Base-by-base conservation (phyloP, 2,113 vertebrate species). In the Otis tarda region DNA sequence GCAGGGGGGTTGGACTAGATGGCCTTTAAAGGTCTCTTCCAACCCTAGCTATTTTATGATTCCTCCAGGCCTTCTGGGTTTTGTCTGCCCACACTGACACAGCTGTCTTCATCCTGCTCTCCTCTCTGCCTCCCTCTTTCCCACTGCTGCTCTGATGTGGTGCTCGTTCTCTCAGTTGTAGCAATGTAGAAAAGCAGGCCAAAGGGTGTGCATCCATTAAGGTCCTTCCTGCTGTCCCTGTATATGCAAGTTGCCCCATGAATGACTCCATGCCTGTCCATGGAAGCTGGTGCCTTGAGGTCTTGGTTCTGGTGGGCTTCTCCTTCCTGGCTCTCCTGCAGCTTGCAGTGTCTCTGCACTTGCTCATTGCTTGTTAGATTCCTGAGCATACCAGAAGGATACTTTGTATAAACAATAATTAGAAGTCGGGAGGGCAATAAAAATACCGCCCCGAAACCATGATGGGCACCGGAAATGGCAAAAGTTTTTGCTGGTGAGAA, bases 121-220 rank as follows among this genome's bases (percentile, higher is more conserved):
- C 21, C 19, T 76, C 43, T 63, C 22, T 56, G 6, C 23, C 18
- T n/a, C 24, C 41, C 12, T 5, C 9, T 37, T 87, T 31, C 12
- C 33, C 5, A 5, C 14, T 4, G 39, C 14, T 43, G 14, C 49
- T 35, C 43, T 43, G 12, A 11, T 21, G 20, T 3, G 3, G 2
- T 33, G 27, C 31, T 78, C 9, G 3, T 78, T 63, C 3, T 79
- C 25, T 24, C 52, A 9, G n/a, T 24, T 27, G 15, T 18, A 69
- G 57, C 30, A 69, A 30, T 0, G 2, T 12, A n/a, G 60, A 52
- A 77, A 76, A 69, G 3, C 0, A 4, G 9, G 13, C 3, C 24
- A n/a, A 37, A 50, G 33, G 10, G 2, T 43, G 12, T 55, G 55
- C 23, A 49, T 27, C 14, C 20, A 4, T 28, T 14, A 31, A 64